Base-by-base conservation (phyloP, 2,113 vertebrate genomes). In the Cariama cristata region DNA sequence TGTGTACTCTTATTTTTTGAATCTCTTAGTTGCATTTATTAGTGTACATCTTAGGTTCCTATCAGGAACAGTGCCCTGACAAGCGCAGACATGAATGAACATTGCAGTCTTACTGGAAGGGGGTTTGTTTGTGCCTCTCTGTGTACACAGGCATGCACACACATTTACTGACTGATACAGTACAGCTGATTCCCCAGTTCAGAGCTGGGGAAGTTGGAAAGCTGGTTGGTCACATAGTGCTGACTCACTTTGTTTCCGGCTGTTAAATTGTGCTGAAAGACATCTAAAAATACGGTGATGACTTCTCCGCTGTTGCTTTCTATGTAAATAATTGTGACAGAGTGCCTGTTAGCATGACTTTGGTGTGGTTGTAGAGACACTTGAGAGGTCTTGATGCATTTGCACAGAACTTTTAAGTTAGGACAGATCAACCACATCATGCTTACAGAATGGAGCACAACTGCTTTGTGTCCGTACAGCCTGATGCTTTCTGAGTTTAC, bases 171-270 rank as follows among this genome's bases (percentile, higher is more conserved):
- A 11, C 49, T 50, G 85, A 30, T 55, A 18, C 28, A 62, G 60
- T 52, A 38, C 66, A 92, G 80, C 79, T 85, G 76, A 45, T 84
- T 87, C 3, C 68, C 77, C 33, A 24, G 56, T 22, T 38, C 26
- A 12, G 90, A 82, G 56, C 95, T 75, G 81, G 81, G 11, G 80
- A 71, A 64, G 45, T 23, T 95, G 93, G 79, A 91, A 93, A 32
- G 74, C 93, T 88, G 83, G 24, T 60, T 71, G 69, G 59, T 95
- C 85, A 85, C 67, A 71, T 72, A 79, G 80, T 85, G 83, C 96
- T 97, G 97, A 97, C 87, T 97, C 96, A 88, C 74, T 67, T 92
- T 85, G 95, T 96, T 97, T 96, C 95, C 60, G 58, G 77, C 93
- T 92, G 93, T 84, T 95, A 95, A 95, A 96, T 86, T 86, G 88